Evolutionary conservation across 2,797 vertebrate genomes (phyloP).

Genomic region (Nannoperca obscura): DNA sequence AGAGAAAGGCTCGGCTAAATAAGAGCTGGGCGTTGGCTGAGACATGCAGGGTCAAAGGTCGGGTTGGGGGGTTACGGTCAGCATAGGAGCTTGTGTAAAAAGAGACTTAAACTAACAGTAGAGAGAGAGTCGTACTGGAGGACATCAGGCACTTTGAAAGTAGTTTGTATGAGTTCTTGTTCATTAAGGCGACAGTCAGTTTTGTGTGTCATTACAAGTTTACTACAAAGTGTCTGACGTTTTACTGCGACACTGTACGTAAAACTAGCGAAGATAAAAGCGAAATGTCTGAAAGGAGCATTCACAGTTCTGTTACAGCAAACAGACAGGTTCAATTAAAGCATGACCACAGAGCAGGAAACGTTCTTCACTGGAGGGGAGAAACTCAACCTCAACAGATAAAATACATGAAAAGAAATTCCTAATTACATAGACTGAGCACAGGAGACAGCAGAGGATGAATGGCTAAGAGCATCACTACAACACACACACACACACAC

Average conservation of each 20-base stretch:
- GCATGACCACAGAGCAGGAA: conserved; percentile 60
- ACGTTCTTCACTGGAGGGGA: conserved; percentile 45
- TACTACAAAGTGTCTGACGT: conserved; percentile 28
- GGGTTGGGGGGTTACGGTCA: conserved; percentile 31
- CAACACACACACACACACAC: conserved; percentile 9
- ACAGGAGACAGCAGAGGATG: not conserved
- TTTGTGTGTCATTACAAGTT: conserved; percentile 32
- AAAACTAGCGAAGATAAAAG: conserved; percentile 53
- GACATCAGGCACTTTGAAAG: conserved; percentile 24
- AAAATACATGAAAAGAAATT: not conserved
- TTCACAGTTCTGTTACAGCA: conserved; percentile 13
- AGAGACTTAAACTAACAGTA: conserved; percentile 5
- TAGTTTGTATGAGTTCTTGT: conserved; percentile 41
- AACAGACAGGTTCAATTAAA: conserved; percentile 46
- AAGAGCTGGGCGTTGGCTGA: conserved; percentile 56
- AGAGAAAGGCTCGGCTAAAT: conserved; percentile 10
- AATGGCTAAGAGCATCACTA: not conserved
- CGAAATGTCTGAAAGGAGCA: conserved; percentile 41
- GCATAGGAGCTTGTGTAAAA: conserved; percentile 3
- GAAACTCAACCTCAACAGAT: conserved; percentile 20
- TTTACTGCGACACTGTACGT: conserved; percentile 17
- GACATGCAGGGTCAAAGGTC: conserved; percentile 51
- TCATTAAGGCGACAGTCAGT: conserved; percentile 33
- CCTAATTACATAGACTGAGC: conserved; percentile 30
- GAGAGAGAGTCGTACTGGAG: not conserved